Conservation (phyloP, 1,140 invertebrate species). For the Centruroides vittatus region DNA sequence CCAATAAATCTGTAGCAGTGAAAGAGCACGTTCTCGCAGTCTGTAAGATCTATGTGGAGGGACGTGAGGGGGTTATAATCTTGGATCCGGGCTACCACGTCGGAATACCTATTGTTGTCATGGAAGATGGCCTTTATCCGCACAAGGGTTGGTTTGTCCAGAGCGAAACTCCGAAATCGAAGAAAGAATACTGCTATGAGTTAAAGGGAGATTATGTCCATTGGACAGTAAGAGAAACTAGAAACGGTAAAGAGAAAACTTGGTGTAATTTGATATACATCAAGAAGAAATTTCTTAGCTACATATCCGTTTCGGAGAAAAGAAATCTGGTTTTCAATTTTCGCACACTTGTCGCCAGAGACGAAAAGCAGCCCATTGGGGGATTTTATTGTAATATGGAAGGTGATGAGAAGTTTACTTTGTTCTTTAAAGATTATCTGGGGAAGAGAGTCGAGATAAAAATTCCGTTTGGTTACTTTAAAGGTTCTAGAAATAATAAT, state of each 20-base stretch:
- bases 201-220: conserved; percentile 57
- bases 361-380: conserved; percentile 61
- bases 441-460: conserved; percentile 10
- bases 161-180: conserved; percentile 49
- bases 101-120: conserved; percentile 64
- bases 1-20: conserved; percentile 34
- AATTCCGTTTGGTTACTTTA: conserved; percentile 17
- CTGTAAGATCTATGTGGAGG: conserved; percentile 52
- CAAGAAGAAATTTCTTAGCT: conserved; percentile 57
- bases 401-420: conserved; percentile 45
- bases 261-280: conserved; percentile 53
- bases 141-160: conserved; percentile 79
- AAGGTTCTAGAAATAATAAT: conserved; percentile 3
- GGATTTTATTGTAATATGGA: conserved; percentile 61
- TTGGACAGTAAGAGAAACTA: conserved; percentile 52
- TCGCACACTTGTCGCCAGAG: conserved; percentile 58
- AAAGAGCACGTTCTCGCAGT: conserved; percentile 81
- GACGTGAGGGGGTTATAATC: conserved; percentile 54
- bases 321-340: conserved; percentile 79
- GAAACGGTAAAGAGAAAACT: conserved; percentile 13
- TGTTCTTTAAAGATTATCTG: conserved; percentile 53
- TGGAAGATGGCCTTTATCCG: conserved; percentile 65
- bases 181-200: conserved; percentile 61
- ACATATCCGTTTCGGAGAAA: conserved; percentile 69
- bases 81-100: conserved; percentile 84